Evolutionary conservation across 2,113 vertebrate genomes (phyloP), one percentile per base, ranked within the genome.

Genomic region (Martes martes): DNA sequence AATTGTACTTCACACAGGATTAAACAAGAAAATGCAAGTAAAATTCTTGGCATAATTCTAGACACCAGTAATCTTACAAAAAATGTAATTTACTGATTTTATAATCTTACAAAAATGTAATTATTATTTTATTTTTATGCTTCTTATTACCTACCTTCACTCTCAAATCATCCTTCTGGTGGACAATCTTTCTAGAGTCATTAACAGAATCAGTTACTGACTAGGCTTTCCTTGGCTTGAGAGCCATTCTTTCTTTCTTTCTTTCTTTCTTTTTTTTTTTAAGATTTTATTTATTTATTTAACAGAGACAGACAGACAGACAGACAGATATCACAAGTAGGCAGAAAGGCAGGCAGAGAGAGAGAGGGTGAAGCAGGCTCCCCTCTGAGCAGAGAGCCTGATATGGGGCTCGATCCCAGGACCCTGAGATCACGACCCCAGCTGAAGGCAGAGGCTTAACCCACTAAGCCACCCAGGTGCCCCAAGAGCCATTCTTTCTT

Each of bases 1-100:
- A 69, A 90, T 82, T 90, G 47, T 81, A 80, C 50, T 91, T 97
- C 57, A 85, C n/a, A 87, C 36, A 88, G 19, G 18, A 89, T 88
- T 83, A 83, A 63, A 89, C 7, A 33, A 91, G 93, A 94, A 79
- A 96, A 91, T 88, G 45, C 87, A 79, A 50, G 59, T 78, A 82
- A 78, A 83, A 33, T 76, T 95, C 86, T 90, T 80, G 63, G 45
- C 19, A 73, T 73, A 82, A 69, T 61, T 92, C 8, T 90, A 57
- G 45, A 39, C 45, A 94, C 63, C 47, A 79, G 47, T 80, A 94
- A 65, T 85, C 11, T 71, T 86, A 83, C 42, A 71, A 45, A 78
- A 94, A 94, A 82, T 94, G 11, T 92, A 79, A 67, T 14, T 52
- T 52, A 52, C 14, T 52, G 50, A 52, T 15, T 52, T 52, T 52